Evolutionary conservation across 37 sponge, comb jelly and placozoan genomes (phyloP), one percentile per base, ranked within the genome.

Genomic region (Beroe forskalii): DNA sequence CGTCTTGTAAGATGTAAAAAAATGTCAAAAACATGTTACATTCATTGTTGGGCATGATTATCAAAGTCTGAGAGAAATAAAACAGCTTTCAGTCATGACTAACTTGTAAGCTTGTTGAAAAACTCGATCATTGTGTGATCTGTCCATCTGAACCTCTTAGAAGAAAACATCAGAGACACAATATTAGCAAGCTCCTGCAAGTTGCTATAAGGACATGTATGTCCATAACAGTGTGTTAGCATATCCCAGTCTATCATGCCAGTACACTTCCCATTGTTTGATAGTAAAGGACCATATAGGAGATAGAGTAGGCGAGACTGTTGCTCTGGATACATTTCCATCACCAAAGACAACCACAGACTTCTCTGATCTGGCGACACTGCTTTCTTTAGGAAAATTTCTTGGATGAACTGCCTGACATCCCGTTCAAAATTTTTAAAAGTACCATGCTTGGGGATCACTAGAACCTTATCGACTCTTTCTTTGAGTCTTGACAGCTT

Each of bases 211-310:
- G 86, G 55, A 17, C 55, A 41, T 4, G 44, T 35, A 23, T 80
- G 86, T 35, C 72, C 72, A 44, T 44, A 80, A 43, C 86, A 80
- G 38, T 80, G 86, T 33, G 55, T 80, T 1, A 80, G 55, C 28
- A 80, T n/a, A 43, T 35, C 35, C 86, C 86, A 80, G 22, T 80
- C 86, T 28, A 80, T 41, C 86, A 80, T 44, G 38, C 86, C 86
- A 25, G 37, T 44, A 35, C 32, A 69, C 39, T 69, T 69, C 24
- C 86, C 86, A 41, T 43, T 37, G 3, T 9, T 4, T 14, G 86
- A 38, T 27, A 41, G 86, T 3, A 80, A 37, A 41, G 86, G 86
- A 44, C 86, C 86, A 38, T 80, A 80, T 0, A 80, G 86, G 2
- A 80, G 86, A 38, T 44, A 80, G 2, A 80, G 23, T 23, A 80